Base-by-base conservation (phyloP, 1,140 invertebrate genomes). In the Lepidurus apus region DNA sequence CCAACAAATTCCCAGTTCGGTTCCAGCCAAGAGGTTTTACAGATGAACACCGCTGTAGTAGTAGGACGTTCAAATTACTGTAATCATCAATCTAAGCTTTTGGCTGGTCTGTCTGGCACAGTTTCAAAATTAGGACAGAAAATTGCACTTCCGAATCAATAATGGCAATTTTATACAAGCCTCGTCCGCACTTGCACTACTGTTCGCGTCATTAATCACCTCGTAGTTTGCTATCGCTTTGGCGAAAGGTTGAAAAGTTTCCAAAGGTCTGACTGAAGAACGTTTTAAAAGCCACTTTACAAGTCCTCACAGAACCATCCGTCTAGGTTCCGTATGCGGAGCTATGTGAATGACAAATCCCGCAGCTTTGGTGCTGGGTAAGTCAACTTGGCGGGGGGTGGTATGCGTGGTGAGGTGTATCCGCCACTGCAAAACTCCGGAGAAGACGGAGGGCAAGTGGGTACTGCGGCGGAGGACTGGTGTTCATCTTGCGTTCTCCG, bases 401-500 rank as follows among this genome's bases (percentile, higher is more conserved):
- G 53, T 65, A 65, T 65, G 53, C 53, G 53, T 65, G 45, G 45
- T 47, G 53, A 65, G 21, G n/a, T 13, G 21, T 65, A 65, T 21
- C 53, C 6, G n/a, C 53, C n/a, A 21, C 17, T 21, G 53, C 53
- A 21, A 65, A 65, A 21, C 53, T 34, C 53, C 53, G 21, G 8
- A 7, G 53, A 65, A 65, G 53, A 21, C 53, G 21, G 53, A 7
- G 53, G 8, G 53, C 53, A 65, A 65, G 21, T 65, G 53, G 53
- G 53, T 21, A 65, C 17, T 65, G 53, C 53, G 53, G 53, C 17
- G 53, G 53, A 65, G 53, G 53, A 65, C 53, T 13, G 13, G 53
- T 65, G 21, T 65, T 65, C 53, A 65, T 65, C n/a, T 65, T 65
- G 53, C 53, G 53, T 65, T 65, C 53, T 65, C 13, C 53, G 34